Evolutionary conservation across 2,888 invertebrate species (phyloP), one percentile per base, ranked within the genome.

Genomic region (Euplexia lucipara): DNA sequence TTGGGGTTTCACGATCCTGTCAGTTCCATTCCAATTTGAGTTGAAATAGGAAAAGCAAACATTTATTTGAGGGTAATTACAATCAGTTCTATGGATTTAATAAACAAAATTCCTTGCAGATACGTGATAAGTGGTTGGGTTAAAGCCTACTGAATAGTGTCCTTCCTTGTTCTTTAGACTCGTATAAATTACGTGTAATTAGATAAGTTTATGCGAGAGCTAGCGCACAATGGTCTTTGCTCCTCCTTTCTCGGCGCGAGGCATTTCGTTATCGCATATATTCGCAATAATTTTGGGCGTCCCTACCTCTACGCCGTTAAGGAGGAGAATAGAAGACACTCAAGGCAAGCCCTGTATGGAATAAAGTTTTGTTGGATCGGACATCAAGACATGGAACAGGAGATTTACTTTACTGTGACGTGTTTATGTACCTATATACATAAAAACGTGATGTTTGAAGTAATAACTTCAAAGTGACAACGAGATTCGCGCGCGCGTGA

Each of bases 271-370:
- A 89, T 90, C 88, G 83, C 86, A 86, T 90, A 90, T 87, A 91
- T 90, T 88, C 86, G 86, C 86, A 87, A 91, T 92, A 90, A 91
- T 89, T 91, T 88, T 78, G 75, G 78, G 75, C 75, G 82, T 81
- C 83, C 83, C 87, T 81, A 78, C 83, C 82, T 83, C 79, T 65
- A 81, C 69, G 72, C 80, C 80, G 81, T 84, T 85, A 86, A 86
- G 86, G 82, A 86, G 74, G 62, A 75, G 79, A 86, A 86, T 81
- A 86, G 74, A 61, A 75, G 79, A 86, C 82, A 83, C 83, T 76
- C 80, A 80, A 80, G 79, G 75, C 70, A 80, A 79, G 75, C 78
- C 82, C 81, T 69, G 61, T 68, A 34, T 68, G 71, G 73, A 83
- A 86, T 86, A 84, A 85, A 83, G 83, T 87, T 83, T 78, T 71